Base-by-base conservation (phyloP, 2,113 vertebrate genomes). In the Rhinopithecus roxellana region DNA sequence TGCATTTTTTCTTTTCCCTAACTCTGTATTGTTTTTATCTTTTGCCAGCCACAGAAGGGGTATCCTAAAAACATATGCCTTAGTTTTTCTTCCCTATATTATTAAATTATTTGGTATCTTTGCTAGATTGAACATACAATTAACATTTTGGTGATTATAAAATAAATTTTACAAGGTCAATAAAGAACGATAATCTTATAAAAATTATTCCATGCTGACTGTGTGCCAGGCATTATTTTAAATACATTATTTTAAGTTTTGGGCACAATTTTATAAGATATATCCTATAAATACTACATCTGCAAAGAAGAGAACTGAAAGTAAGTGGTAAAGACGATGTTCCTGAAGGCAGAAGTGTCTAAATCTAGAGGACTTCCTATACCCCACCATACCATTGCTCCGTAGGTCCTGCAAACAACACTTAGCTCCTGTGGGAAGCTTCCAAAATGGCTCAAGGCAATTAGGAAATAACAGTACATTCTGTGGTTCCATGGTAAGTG, bases 381-480 rank as follows among this genome's bases (percentile, higher is more conserved):
- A 20, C 2, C 0, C 6, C 12, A 38, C 0, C 3, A 2, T 11
- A 3, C 5, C 35, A 3, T 35, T 30, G 6, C 1, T 5, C 30
- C 18, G 3, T 4, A 20, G 20, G 50, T 27, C 38, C 38, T 43
- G 8, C 25, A 55, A 74, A 32, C 13, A 74, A 74, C 5, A 6
- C 20, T 67, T 13, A 16, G 35, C 20, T 52, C 35, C 48, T 50
- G 17, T 20, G 35, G 27, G 20, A 30, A 40, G 27, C 74, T 92
- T 50, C 17, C 32, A 59, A 82, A 48, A 57, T 40, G 50, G 7
- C 30, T 43, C 4, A 14, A 43, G 7, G 38, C 23, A 20, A 32
- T 74, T 17, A 61, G 50, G 50, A 89, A 83, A n/a, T 25, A 45
- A 12, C 23, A 27, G 38, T 12, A 8, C 0, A 18, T 57, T 38